Evolutionary conservation across 2,797 vertebrate genomes (phyloP).

Genomic region (Clarias platycephalus): DNA sequence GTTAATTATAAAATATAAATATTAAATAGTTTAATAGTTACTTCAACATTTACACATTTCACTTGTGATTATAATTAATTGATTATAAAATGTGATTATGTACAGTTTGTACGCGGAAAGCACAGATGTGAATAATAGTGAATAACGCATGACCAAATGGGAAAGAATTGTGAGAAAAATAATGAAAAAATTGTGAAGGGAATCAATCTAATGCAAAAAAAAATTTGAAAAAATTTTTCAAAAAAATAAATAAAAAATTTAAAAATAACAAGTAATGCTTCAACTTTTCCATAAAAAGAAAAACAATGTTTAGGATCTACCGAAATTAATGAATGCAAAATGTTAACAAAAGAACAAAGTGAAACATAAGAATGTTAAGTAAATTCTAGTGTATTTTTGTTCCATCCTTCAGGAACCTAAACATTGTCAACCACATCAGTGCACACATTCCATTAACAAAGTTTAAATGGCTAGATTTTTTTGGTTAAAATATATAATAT

Average conservation of each 20-base stretch:
- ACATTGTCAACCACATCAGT: neutral
- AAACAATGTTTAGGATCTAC: neutral
- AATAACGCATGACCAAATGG: no score
- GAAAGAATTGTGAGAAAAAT: neutral
- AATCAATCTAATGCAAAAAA: no score
- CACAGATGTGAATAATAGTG: neutral
- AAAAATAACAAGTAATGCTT: neutral
- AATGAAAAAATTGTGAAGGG: neutral
- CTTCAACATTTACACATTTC: neutral
- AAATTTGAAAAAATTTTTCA: no score
- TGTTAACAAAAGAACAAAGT: neutral
- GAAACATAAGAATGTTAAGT: neutral
- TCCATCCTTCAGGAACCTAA: neutral
- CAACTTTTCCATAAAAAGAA: neutral
- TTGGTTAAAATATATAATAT: neutral
- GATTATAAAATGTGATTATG: neutral
- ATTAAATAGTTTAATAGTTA: neutral
- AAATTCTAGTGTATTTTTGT: neutral
- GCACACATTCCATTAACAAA: neutral
- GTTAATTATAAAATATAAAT: neutral
- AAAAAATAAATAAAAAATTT: no score
- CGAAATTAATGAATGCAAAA: neutral
- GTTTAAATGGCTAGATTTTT: neutral
- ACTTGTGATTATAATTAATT: neutral
- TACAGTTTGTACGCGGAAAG: neutral